These are phyloP conservation scores for Melinopterus prodromus DNA, from an alignment of 2,888 invertebrate genomes.

Conservation along the genomic window DNA sequence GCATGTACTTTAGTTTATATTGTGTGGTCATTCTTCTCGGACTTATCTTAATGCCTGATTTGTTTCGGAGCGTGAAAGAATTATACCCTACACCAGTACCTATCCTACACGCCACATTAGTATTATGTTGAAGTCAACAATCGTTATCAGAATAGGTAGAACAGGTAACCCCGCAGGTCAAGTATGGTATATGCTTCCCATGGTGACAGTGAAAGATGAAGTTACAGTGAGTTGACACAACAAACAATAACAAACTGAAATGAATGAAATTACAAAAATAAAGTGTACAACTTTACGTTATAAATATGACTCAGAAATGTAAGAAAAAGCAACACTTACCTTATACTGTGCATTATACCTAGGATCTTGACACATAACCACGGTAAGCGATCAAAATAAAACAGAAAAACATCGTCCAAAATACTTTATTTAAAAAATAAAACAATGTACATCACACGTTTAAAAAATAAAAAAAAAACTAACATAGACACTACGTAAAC, in stretches of 20 bases:
- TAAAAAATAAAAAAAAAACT: background rate
- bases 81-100: background rate
- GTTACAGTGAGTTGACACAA: background rate
- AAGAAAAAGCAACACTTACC: too few species aligned
- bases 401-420: background rate
- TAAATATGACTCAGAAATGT: too few species aligned
- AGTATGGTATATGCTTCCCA: background rate
- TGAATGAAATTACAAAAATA: too few species aligned
- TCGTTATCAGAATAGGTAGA: background rate
- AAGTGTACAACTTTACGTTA: too few species aligned
- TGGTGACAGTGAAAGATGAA: background rate
- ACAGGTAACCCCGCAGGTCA: background rate
- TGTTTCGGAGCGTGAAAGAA: background rate
- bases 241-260: too few species aligned
- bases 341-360: too few species aligned
- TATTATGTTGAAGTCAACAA: background rate
- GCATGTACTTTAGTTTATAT: background rate
- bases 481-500: constrained; percentile 4
- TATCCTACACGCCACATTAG: background rate
- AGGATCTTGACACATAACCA: too few species aligned
- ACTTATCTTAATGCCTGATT: background rate
- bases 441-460: background rate
- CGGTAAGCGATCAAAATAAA: background rate
- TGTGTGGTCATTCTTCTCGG: background rate
- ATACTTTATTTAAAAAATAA: background rate